phyloP scores from a whole-genome alignment of 2,113 vertebrate species.

The Archilochus colubris region DNA sequence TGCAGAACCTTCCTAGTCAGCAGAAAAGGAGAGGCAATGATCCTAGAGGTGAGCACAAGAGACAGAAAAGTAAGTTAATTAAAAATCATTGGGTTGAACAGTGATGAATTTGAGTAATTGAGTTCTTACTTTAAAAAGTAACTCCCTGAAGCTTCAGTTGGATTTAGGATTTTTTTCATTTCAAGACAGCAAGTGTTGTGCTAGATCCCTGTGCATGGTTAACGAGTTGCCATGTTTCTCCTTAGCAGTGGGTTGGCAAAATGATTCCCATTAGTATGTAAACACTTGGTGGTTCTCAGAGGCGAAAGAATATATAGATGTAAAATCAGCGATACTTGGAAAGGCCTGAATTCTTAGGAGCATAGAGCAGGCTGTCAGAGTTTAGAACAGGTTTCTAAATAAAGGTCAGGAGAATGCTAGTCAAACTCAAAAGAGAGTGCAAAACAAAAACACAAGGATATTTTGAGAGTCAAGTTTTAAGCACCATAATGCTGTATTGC shows the following conservation, averaged over 20 bases:
- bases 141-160: constrained; percentile 30
- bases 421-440: background rate
- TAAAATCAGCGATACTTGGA: background rate
- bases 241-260: background rate
- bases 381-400: background rate
- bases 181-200: constrained; percentile 31
- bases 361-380: background rate
- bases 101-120: constrained; percentile 63
- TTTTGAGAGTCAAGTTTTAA: background rate
- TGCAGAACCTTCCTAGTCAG: background rate
- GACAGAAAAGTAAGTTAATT: constrained; percentile 61
- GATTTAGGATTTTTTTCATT: background rate
- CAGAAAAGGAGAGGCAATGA: constrained; percentile 7
- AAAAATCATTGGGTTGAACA: constrained; percentile 59
- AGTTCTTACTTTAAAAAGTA: constrained; percentile 43
- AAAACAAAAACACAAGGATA: background rate
- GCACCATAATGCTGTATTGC: background rate
- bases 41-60: constrained; percentile 35
- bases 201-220: background rate
- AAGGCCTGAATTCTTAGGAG: background rate
- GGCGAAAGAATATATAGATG: background rate
- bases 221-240: background rate
- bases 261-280: background rate
- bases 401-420: background rate
- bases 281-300: background rate